A percentile compares a stretch with the other conserved stretches of the same genome.
Conservation (phyloP, 2,797 vertebrate genomes). For the Platalea minor region DNA sequence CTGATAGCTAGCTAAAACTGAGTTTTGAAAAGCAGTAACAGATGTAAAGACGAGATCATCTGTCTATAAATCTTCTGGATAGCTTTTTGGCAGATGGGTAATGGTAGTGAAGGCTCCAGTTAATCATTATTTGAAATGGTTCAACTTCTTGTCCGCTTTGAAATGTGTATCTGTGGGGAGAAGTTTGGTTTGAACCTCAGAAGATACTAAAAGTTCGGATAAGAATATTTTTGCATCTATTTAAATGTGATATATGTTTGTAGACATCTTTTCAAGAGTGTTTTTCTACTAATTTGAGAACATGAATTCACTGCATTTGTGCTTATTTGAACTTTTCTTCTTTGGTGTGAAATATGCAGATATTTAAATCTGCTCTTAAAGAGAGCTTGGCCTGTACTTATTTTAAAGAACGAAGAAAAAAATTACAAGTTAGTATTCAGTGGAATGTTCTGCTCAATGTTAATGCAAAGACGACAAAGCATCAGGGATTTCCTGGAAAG, state of each 20-base stretch:
- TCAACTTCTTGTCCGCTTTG: constrained; percentile 5
- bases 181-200: constrained; percentile 1
- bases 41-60: background rate
- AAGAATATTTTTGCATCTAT: background rate
- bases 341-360: background rate
- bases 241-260: background rate
- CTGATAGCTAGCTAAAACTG: background rate
- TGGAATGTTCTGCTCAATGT: background rate
- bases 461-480: background rate
- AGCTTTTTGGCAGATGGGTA: constrained; percentile 1
- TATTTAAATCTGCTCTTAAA: background rate
- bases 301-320: background rate
- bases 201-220: background rate
- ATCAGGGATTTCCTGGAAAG: constrained; percentile 9
- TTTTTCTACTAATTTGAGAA: background rate
- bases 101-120: background rate
- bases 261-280: background rate
- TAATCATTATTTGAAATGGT: background rate
- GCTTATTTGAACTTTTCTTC: background rate
- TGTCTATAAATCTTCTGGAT: constrained; percentile 2
- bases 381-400: background rate
- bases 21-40: background rate
- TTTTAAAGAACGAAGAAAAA: background rate
- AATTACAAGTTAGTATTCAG: background rate
- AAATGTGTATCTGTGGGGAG: background rate